Base-by-base conservation (phyloP, 2,113 vertebrate species). In the Isurus oxyrinchus region DNA sequence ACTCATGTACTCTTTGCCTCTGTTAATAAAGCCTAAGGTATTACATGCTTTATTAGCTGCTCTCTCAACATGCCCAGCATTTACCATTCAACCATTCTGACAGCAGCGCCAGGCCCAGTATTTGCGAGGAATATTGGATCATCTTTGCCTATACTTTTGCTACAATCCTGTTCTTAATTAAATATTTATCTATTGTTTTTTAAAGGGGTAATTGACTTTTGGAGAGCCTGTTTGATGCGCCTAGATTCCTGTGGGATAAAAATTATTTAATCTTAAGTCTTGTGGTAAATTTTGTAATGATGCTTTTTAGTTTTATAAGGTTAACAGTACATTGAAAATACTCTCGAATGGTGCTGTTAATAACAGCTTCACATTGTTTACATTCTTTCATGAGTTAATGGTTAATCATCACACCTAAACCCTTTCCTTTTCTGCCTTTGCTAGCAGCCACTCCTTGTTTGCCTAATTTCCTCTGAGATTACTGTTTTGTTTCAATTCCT, bases 371-470 rank as follows among this genome's bases (percentile, higher is more conserved):
- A 5, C 57, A 19, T 53, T 91, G 55, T 14, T 4, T 61, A 10
- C 11, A 55, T 94, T 44, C 81, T 76, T 76, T 90, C 87, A n/a
- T n/a, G n/a, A 63, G 59, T 61, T 63, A 14, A 40, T 40, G 35
- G 87, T 57, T 90, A 90, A 90, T 90, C 10, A 35, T 57, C 25
- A 61, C 2, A 61, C 16, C 16, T 7, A 94, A n/a, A 40, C 6
- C 53, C n/a, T 40, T 63, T 63, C 59, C 35, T 63, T 94, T 94
- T 94, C 0, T n/a, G 31, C 27, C 25, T 90, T 57, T 90, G 87
- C 87, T 90, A 59, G 59, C 87, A 91, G 55, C 55, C 57, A 91
- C 88, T 91, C 88, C 88, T 91, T 21, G 1, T 84, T 91, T 91
- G 49, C 55, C 31, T 59, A 35, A n/a, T 19, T 91, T 91, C 88